These are phyloP conservation scores for Rhea pennata DNA, from an alignment of 2,113 vertebrate species.

Conservation along the genomic window DNA sequence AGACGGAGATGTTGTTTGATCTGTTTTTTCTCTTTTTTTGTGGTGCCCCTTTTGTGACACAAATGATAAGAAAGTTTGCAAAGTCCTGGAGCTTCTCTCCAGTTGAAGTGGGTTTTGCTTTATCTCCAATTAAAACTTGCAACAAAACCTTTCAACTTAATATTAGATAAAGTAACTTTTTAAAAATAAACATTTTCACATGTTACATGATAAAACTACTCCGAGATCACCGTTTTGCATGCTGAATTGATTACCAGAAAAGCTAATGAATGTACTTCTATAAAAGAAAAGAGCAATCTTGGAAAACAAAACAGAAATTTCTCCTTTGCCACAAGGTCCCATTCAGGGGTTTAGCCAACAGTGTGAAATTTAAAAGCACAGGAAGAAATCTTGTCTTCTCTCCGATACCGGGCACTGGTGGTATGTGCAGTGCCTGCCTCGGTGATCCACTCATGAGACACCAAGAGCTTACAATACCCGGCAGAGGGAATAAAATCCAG, in stretches of 20 bases:
- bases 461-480: not conserved
- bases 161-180: not conserved
- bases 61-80: slow-evolving; percentile 10
- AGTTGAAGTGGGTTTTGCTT: slow-evolving; percentile 7
- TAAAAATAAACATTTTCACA: not conserved
- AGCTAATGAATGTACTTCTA: not conserved
- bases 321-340: not conserved
- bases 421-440: not conserved
- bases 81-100: not conserved
- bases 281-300: slow-evolving; percentile 10
- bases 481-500: not conserved
- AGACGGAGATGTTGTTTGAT: not conserved
- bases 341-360: not conserved
- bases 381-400: not conserved
- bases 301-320: not conserved
- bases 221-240: not conserved
- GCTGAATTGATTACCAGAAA: not conserved
- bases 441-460: not conserved
- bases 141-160: slow-evolving; percentile 2
- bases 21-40: slow-evolving; percentile 4
- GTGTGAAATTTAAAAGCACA: not conserved
- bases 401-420: not conserved
- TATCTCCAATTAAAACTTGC: slow-evolving; percentile 41
- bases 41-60: not conserved
- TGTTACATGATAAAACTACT: not conserved